These are phyloP conservation scores for Perdita meconis DNA, from an alignment of 2,888 invertebrate species.

Conservation along the genomic window DNA sequence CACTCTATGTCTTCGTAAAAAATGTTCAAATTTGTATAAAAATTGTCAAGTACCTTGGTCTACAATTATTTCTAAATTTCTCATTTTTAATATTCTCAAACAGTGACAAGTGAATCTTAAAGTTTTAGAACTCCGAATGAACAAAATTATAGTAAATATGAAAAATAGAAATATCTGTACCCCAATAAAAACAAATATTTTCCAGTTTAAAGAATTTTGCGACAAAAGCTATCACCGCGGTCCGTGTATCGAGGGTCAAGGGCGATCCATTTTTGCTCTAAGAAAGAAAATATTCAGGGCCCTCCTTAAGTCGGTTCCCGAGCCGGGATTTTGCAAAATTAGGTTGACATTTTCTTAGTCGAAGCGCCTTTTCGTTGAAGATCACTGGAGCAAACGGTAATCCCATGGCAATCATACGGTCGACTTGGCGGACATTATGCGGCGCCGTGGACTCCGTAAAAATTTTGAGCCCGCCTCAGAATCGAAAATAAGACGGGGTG, in stretches of 20 bases:
- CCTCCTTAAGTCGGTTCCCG: constrained; percentile 45
- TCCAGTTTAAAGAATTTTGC: constrained; percentile 3
- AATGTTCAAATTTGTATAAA: no score
- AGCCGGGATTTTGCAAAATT: constrained; percentile 79
- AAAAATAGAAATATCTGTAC: no score
- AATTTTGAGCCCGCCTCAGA: constrained; percentile 63
- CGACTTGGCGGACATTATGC: constrained; percentile 76
- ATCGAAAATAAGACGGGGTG: constrained; percentile 74
- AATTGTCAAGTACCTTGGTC: no score
- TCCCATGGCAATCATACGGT: constrained; percentile 81
- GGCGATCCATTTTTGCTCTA: constrained; percentile 17
- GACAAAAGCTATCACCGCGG: constrained; percentile 5
- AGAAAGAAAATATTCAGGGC: constrained; percentile 18
- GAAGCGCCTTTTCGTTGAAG: constrained; percentile 64
- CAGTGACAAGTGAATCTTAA: no score
- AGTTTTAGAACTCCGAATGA: no score
- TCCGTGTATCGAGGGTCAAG: constrained; percentile 16
- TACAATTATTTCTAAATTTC: no score
- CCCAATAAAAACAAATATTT: not conserved
- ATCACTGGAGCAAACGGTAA: constrained; percentile 75
- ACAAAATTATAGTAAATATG: no score
- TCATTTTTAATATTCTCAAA: no score
- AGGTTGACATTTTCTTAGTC: constrained; percentile 79
- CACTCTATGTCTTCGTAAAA: no score
- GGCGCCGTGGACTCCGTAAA: constrained; percentile 57